These are phyloP conservation scores for Paramuricea clavata DNA, from an alignment of 92 coral and sea anemone genomes.

Conservation along the genomic window DNA sequence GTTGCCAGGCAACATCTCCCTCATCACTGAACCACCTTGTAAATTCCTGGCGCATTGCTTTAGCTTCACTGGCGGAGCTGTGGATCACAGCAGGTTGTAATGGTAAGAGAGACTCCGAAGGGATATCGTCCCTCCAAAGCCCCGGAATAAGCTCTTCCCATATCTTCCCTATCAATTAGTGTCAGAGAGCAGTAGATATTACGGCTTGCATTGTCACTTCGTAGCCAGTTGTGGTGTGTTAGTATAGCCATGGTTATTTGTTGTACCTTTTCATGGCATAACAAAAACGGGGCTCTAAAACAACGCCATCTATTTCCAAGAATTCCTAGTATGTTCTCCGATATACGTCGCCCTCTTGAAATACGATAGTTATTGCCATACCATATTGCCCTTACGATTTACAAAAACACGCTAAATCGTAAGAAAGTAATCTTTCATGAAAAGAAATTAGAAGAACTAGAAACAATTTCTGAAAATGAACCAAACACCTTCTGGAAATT, in stretches of 20 bases:
- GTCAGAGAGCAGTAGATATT: slow-evolving; percentile 52
- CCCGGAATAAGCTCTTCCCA: slow-evolving; percentile 56
- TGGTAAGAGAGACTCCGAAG: slow-evolving; percentile 48
- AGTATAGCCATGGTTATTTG: slow-evolving; percentile 53
- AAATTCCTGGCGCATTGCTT: slow-evolving; percentile 61
- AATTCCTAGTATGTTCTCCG: slow-evolving; percentile 60
- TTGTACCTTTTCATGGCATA: slow-evolving; percentile 52
- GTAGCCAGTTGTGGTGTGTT: slow-evolving; percentile 63
- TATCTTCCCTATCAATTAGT: slow-evolving; percentile 49
- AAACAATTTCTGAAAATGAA: too few relatives aligned
- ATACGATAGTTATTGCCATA: slow-evolving; percentile 65
- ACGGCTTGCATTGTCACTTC: slow-evolving; percentile 41
- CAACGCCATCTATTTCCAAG: slow-evolving; percentile 65
- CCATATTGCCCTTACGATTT: too few relatives aligned
- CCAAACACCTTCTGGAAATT: too few relatives aligned
- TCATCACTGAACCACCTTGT: slow-evolving; percentile 58
- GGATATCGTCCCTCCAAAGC: slow-evolving; percentile 64
- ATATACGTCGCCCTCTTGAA: slow-evolving; percentile 63
- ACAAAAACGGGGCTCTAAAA: slow-evolving; percentile 47
- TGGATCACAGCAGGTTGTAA: slow-evolving; percentile 35
- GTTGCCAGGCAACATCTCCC: slow-evolving; percentile 70
- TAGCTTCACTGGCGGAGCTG: slow-evolving; percentile 52
- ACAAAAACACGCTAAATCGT: too few relatives aligned
- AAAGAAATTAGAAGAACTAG: too few relatives aligned
- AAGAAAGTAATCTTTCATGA: too few relatives aligned